Evolutionary conservation across 2,797 vertebrate genomes (phyloP).

Genomic region (Aulostomus chinensis): DNA sequence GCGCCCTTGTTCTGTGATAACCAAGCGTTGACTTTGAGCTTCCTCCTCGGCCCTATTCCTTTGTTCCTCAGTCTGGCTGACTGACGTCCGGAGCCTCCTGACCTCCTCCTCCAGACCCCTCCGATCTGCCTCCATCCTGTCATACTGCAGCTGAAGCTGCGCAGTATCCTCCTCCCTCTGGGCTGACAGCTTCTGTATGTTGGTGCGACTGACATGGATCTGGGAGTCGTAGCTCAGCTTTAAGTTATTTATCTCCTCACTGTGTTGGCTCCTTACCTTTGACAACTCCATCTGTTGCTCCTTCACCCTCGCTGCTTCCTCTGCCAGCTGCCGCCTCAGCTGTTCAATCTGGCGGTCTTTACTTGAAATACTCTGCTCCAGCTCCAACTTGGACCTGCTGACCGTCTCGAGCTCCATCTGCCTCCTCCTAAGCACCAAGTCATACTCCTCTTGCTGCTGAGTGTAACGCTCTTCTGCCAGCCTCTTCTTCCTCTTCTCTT

Average conservation of each 20-base stretch:
- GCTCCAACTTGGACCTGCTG: constrained; percentile 90
- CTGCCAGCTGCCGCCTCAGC: constrained; percentile 88
- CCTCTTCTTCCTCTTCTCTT: constrained; percentile 89
- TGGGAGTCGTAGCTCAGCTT: constrained; percentile 94
- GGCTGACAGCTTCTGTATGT: constrained; percentile 86
- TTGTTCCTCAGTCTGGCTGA: constrained; percentile 83
- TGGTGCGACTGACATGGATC: constrained; percentile 88
- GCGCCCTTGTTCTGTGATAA: constrained; percentile 81
- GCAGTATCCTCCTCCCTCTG: constrained; percentile 86
- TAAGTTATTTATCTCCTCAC: constrained; percentile 90
- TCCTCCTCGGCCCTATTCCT: constrained; percentile 80
- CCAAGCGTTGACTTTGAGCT: constrained; percentile 78
- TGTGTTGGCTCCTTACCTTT: constrained; percentile 97
- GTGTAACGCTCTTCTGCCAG: constrained; percentile 89
- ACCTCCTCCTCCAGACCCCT: constrained; percentile 88
- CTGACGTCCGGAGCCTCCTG: constrained; percentile 78
- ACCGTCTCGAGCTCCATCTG: constrained; percentile 89
- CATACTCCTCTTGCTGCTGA: constrained; percentile 89
- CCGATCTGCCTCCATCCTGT: constrained; percentile 84
- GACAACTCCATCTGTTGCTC: constrained; percentile 91
- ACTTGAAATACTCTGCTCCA: constrained; percentile 88
- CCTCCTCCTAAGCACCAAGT: constrained; percentile 86
- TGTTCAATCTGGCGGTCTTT: constrained; percentile 89
- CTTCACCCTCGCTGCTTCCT: constrained; percentile 83
- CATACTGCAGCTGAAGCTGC: constrained; percentile 82